Evolutionary conservation across 2,888 invertebrate genomes (phyloP).

Genomic region (Pseudococcus longispinus): DNA sequence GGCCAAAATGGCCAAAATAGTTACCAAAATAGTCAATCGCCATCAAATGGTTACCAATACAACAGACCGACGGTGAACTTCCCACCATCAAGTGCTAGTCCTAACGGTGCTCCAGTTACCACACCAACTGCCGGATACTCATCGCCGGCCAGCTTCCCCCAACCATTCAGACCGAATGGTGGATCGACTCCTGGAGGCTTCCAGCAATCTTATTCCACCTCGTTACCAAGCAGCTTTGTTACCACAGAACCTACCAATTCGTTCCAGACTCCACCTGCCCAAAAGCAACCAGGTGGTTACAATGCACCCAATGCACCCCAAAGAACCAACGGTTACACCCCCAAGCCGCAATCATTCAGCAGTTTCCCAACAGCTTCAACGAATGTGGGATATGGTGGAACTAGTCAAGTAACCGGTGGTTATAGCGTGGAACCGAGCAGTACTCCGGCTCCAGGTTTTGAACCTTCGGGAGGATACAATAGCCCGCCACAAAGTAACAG

Average conservation of each 20-base stretch:
- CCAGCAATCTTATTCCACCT: background rate
- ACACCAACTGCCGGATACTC: background rate
- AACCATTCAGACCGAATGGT: constrained; percentile 41
- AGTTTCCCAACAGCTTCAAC: background rate
- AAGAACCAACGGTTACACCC: background rate
- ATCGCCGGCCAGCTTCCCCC: constrained; percentile 28
- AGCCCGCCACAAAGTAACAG: constrained; percentile 30
- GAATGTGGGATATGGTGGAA: background rate
- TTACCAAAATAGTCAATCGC: constrained; percentile 36
- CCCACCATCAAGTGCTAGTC: constrained; percentile 28
- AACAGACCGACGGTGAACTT: constrained; percentile 28
- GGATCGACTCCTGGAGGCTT: background rate
- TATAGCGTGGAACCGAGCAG: background rate
- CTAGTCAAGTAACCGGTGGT: constrained; percentile 16
- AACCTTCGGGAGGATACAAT: background rate
- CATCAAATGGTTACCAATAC: constrained; percentile 52
- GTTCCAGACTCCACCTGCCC: background rate
- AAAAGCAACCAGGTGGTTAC: background rate
- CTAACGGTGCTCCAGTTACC: background rate
- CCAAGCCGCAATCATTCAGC: background rate
- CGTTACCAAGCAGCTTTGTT: background rate
- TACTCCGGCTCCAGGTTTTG: background rate
- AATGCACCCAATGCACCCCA: background rate
- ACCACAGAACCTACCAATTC: background rate
- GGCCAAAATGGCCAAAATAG: constrained; percentile 5